Evolutionary conservation across 2,113 vertebrate species (phyloP), one percentile per base, ranked within the genome.

Genomic region (Nipponia nippon): DNA sequence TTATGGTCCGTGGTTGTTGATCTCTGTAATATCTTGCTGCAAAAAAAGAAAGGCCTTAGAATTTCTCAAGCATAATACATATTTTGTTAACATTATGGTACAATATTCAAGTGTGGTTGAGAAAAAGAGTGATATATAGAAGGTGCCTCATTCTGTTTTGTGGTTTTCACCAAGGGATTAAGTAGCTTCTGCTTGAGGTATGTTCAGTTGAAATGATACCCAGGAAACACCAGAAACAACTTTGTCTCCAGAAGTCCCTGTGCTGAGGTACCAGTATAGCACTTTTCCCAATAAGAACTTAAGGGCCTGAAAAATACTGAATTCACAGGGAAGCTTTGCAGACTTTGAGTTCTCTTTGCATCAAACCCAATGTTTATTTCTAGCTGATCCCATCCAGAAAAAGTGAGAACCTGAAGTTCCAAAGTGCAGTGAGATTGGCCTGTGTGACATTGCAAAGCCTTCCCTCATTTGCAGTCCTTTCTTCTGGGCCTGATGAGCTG

Each of bases 1-100:
- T 42, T 44, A 1, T 13, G 29, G 20, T 42, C 3, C 2, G 0
- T 58, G 3, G 36, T n/a, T n/a, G 55, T 70, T 59, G 42, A n/a
- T 50, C 8, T 66, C n/a, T 50, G 8, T 49, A 14, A 46, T 26
- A 56, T 17, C 30, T 72, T 0, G 0, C 49, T 49, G 34, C 11
- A 27, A 7, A 44, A 44, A 80, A 66, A 56, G n/a, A 30, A 83
- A 32, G 13, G 16, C 11, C 34, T 23, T 25, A 0, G 0, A 44
- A 36, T 46, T 59, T 76, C 52, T 83, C 20, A 42, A 32, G 50
- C 2, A 10, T 50, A 17, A 46, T 40, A 3, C n/a, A 29, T 14
- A 7, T 30, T 56, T 40, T 71, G 15, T 34, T 55, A 34, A 62
- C 11, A 0, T 56, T 42, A 9, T 4, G 20, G 9, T 38, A 8